phyloP scores from a whole-genome alignment of 2,113 vertebrate species.

The Sitta europaea region DNA sequence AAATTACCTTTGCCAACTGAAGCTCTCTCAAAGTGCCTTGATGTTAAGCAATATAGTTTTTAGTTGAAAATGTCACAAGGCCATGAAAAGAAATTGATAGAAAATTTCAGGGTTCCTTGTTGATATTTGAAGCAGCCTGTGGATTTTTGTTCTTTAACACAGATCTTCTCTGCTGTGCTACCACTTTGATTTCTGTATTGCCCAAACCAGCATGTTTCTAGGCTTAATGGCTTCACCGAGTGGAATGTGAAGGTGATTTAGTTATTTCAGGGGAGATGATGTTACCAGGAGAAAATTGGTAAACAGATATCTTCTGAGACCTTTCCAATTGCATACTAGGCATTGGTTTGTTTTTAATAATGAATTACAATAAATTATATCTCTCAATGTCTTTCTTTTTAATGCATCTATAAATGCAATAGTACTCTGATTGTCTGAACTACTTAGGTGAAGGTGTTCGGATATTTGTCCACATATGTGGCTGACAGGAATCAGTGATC shows the following conservation, averaged over 20 bases:
- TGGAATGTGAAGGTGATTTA: constrained; percentile 81
- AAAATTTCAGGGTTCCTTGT: constrained; percentile 85
- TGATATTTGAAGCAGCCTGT: constrained; percentile 86
- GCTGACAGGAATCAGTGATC: background rate
- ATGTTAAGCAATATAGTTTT: constrained; percentile 88
- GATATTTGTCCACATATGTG: background rate
- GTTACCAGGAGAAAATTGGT: constrained; percentile 72
- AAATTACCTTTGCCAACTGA: constrained; percentile 84
- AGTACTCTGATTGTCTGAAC: constrained; percentile 11
- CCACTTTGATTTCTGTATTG: constrained; percentile 84
- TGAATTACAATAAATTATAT: constrained; percentile 41
- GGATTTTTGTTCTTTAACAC: constrained; percentile 87
- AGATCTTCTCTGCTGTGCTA: constrained; percentile 77
- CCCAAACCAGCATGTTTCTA: constrained; percentile 83
- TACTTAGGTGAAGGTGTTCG: background rate
- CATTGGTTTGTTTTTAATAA: background rate
- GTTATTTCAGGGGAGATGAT: constrained; percentile 74
- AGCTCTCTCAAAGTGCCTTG: constrained; percentile 82
- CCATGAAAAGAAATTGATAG: constrained; percentile 84
- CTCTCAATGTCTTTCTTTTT: background rate
- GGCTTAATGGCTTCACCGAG: constrained; percentile 86
- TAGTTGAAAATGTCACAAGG: constrained; percentile 88
- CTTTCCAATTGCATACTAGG: constrained; percentile 58
- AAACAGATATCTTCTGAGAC: constrained; percentile 68
- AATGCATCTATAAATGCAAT: background rate